Base-by-base conservation (phyloP, 2,888 invertebrate species). In the Nephrocerus scutellatus region DNA sequence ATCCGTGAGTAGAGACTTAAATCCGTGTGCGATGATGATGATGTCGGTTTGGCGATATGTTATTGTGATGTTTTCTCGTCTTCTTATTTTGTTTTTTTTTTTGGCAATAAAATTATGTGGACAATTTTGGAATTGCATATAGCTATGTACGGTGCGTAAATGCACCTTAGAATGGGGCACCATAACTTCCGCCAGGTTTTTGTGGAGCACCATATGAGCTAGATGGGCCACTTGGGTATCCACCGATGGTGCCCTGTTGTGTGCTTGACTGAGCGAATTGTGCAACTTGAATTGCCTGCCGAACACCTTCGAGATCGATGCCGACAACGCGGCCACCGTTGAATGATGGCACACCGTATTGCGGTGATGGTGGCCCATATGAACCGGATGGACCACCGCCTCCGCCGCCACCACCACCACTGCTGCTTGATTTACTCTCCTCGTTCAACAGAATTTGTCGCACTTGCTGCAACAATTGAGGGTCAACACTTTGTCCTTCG, bases 261-360 rank as follows among this genome's bases (percentile, higher is more conserved):
- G 75, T 70, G 66, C 72, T 72, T 48, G 74, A 67, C 71, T 86
- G 85, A 53, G 82, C 76, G 74, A 80, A 87, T 60, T 88, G 86
- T 28, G 88, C 88, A 48, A 88, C 87, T 66, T 88, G 87, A 70
- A 88, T 83, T 54, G 86, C 87, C 57, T 86, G 87, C 58, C 84
- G 83, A 59, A 87, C 83, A 48, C 84, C 86, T 57, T 87, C 88
- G 48, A 88, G 79, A 69, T 85, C 82, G 68, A 88, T 81, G 51
- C 87, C 88, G 52, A 86, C 84, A 39, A 88, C 86, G 43, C 66
- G 62, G 20, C 67, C 64, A 15, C 62, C 63, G 44, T 72, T 72
- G 1, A 80, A 72, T 32, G 80, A 79, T 41, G 83, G 82, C 38
- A 72, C 79, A 41, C 80, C 78, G 62, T 84, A 84, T 55, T 74